These are phyloP conservation scores for Girardia tigrina DNA, from an alignment of 2,888 invertebrate genomes.

Conservation along the genomic window DNA sequence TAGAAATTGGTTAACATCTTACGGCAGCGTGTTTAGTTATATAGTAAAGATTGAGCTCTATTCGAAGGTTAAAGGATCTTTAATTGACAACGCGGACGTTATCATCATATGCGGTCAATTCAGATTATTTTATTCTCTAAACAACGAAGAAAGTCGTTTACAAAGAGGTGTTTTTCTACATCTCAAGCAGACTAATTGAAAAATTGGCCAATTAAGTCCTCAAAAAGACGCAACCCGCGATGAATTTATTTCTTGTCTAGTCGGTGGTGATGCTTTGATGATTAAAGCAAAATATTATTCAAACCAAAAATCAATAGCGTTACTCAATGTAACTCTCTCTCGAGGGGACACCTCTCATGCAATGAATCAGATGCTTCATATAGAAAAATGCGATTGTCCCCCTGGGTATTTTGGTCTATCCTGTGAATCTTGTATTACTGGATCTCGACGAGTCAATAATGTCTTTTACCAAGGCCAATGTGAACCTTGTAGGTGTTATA, in stretches of 20 bases:
- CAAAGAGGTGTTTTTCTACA: background rate
- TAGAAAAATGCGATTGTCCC: conserved; percentile 70
- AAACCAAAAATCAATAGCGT: background rate
- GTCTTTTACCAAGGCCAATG: conserved; percentile 58
- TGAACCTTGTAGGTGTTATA: conserved; percentile 71
- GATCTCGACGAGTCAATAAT: conserved; percentile 58
- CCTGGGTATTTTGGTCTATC: conserved; percentile 67
- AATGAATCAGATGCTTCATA: background rate
- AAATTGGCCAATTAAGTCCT: background rate
- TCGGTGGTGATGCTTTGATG: background rate
- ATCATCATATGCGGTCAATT: background rate
- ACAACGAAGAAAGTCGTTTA: background rate
- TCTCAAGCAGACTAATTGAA: background rate
- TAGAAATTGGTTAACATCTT: conserved; percentile 56
- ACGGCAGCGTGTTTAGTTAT: background rate
- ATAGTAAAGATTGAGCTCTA: background rate
- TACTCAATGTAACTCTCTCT: background rate
- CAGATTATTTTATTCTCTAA: background rate
- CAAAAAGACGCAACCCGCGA: background rate
- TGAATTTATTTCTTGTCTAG: conserved; percentile 16
- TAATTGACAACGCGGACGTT: background rate
- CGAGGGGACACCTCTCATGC: background rate
- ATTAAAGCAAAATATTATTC: conserved; percentile 25
- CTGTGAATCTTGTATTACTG: conserved; percentile 68
- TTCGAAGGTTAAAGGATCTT: background rate